A percentile compares a stretch with the other conserved stretches of the same genome.
phyloP scores from a whole-genome alignment of 2,113 vertebrate genomes.

The Uria lomvia region DNA sequence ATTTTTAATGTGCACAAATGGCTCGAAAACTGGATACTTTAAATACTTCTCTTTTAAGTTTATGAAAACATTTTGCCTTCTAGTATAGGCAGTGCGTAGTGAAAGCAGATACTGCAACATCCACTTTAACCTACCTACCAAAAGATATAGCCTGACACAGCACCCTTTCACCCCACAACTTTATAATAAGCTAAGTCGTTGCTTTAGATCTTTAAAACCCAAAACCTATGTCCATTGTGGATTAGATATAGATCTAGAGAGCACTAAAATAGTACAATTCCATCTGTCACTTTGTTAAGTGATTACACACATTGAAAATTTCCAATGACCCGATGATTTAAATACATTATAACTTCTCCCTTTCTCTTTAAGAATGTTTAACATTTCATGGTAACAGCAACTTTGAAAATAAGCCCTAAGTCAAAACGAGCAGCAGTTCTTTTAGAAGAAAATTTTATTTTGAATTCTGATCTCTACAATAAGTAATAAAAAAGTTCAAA shows the following conservation, averaged over 20 bases:
- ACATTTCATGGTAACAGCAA: neutral
- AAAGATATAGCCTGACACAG: neutral
- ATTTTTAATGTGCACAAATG: constrained; percentile 60
- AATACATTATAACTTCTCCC: neutral
- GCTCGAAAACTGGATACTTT: constrained; percentile 41
- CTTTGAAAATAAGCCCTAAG: neutral
- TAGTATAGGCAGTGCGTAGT: neutral
- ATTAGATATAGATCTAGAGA: neutral
- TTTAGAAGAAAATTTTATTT: neutral
- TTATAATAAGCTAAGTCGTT: neutral
- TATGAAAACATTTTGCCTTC: constrained; percentile 40
- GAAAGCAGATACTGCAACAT: constrained; percentile 18
- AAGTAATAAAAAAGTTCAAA: neutral
- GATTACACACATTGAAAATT: neutral
- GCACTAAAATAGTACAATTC: neutral
- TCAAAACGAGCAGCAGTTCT: neutral
- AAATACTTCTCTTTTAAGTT: constrained; percentile 46
- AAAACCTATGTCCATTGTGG: neutral
- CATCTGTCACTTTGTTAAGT: neutral
- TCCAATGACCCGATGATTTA: neutral
- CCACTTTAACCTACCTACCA: constrained; percentile 47
- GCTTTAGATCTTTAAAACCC: neutral
- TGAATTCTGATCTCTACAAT: neutral
- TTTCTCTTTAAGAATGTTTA: neutral
- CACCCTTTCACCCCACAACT: neutral